A percentile compares a stretch with the other conserved stretches of the same genome.
Evolutionary conservation across 1,140 invertebrate species (phyloP).

Genomic region (Euura saliciscinereae): DNA sequence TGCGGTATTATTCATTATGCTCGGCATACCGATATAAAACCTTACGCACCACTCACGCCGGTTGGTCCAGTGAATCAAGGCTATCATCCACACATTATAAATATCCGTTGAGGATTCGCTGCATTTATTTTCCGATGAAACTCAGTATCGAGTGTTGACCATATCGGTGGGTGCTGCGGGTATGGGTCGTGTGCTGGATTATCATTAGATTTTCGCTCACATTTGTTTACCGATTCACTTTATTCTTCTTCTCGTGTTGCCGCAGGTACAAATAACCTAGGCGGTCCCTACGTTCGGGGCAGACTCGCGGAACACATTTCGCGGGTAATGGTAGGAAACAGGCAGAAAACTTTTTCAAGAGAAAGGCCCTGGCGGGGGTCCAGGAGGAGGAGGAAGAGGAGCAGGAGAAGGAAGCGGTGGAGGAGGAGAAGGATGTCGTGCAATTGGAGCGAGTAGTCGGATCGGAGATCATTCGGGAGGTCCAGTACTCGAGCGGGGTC

Average conservation of each 20-base stretch:
- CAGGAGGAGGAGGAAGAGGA: conserved; percentile 40
- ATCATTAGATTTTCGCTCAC: too few relatives aligned
- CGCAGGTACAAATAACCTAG: conserved; percentile 57
- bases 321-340: conserved; percentile 17
- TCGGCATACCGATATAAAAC: background rate
- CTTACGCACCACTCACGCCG: too few relatives aligned
- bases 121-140: too few relatives aligned
- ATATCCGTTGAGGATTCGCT: too few relatives aligned
- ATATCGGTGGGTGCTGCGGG: too few relatives aligned
- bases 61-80: too few relatives aligned
- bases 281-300: conserved; percentile 45
- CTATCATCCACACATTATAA: too few relatives aligned
- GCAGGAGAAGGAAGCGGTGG: conserved; percentile 14
- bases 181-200: too few relatives aligned
- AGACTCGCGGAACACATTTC: conserved; percentile 39
- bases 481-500: conserved; percentile 47
- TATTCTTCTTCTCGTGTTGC: too few relatives aligned
- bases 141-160: too few relatives aligned
- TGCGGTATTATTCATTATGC: background rate
- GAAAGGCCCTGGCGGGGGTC: conserved; percentile 39
- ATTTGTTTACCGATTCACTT: too few relatives aligned
- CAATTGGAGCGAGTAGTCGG: background rate
- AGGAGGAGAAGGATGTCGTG: conserved; percentile 9
- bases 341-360: conserved; percentile 32
- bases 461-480: conserved; percentile 6